A percentile compares a stretch with the other conserved stretches of the same genome.
These are phyloP conservation scores for Ardeotis arabs DNA, from an alignment of 2,113 vertebrate genomes.

Conservation along the genomic window DNA sequence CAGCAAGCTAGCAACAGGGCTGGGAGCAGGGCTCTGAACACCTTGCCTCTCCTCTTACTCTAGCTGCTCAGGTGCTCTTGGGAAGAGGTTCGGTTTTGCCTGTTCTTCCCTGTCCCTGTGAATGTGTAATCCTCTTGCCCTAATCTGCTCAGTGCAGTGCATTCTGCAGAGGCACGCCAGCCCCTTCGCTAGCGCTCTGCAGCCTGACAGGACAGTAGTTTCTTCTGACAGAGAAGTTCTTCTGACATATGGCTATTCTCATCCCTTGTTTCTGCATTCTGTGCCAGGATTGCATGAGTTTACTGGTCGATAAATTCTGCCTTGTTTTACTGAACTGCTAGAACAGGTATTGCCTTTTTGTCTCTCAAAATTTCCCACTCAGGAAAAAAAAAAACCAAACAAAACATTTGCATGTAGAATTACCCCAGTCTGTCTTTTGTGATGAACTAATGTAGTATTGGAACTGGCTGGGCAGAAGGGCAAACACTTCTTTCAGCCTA, in stretches of 20 bases:
- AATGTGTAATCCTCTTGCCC: not conserved
- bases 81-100: not conserved
- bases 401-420: not conserved
- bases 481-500: not conserved
- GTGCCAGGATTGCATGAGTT: not conserved
- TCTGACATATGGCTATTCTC: not conserved
- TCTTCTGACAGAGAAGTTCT: not conserved
- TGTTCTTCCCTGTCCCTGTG: not conserved
- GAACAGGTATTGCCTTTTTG: not conserved
- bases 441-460: not conserved
- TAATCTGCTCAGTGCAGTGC: not conserved
- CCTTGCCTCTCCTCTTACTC: not conserved
- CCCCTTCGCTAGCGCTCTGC: not conserved
- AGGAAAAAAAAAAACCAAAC: not conserved
- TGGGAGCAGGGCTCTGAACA: not conserved
- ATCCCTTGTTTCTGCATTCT: not conserved
- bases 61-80: not conserved
- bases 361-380: not conserved
- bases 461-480: not conserved
- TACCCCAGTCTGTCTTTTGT: not conserved
- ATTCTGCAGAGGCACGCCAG: not conserved
- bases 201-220: not conserved
- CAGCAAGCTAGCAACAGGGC: not conserved
- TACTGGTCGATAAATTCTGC: not conserved
- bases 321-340: not conserved